Evolutionary conservation across 2,113 vertebrate species (phyloP), one percentile per base, ranked within the genome.

Genomic region (Paradisaea rubra): DNA sequence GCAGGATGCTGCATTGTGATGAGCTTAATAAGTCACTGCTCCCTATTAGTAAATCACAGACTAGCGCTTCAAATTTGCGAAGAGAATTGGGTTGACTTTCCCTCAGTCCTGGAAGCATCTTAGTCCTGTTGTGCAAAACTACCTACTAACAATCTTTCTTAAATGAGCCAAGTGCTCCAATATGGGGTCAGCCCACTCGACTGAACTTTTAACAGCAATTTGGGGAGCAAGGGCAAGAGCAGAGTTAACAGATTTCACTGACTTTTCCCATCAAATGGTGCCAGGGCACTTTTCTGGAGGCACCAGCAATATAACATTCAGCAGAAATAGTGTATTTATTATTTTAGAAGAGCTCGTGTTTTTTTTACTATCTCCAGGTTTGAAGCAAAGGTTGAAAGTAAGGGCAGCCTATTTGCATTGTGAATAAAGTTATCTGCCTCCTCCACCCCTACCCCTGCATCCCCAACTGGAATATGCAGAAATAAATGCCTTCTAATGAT

Each of bases 401-500:
- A 85, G 92, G 96, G 93, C 96, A 95, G 77, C 92, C 84, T 80
- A 97, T 98, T 95, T 97, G 96, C 97, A 98, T 98, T 97, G 85
- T 85, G 97, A 98, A 97, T 97, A 92, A 97, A 96, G 93, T 97
- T 97, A 96, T 95, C 94, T 94, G 87, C 95, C 71, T 94, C 41
- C 71, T 72, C 92, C 89, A 57, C 94, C 81, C 61, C 42, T 56
- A 61, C 35, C 50, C 80, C 83, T 85, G 83, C 65, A 41, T 56
- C 81, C 81, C n/a, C 15, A 66, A 86, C 86, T 53, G 42, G 96
- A 98, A 98, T 97, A 98, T 98, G 97, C 97, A 97, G 96, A 97
- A 98, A 97, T 97, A 98, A 98, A 98, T 97, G 97, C 95, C 95
- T 97, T 93, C 96, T 97, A 98, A 98, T 97, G 97, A 98, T 95